Conservation (phyloP, 1,140 invertebrate species). For the Lepidurus apus region DNA sequence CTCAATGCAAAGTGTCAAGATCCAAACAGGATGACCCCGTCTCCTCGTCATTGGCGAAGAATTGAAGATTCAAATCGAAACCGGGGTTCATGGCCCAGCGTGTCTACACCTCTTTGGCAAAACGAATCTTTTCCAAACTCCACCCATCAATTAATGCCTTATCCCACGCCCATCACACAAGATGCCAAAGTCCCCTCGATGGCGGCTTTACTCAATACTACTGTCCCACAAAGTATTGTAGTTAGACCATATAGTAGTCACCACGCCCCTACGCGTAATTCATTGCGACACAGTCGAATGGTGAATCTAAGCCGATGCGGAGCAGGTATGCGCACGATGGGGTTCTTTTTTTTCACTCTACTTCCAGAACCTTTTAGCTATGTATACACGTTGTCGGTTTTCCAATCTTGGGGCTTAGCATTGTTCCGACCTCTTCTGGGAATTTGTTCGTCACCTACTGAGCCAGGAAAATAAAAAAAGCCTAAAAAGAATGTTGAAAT, state of each 20-base stretch:
- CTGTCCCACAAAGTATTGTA: constrained; percentile 62
- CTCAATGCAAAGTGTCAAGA: background rate
- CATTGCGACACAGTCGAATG: constrained; percentile 63
- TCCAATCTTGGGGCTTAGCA: background rate
- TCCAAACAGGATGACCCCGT: background rate
- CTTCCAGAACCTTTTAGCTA: background rate
- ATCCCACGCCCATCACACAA: constrained; percentile 12
- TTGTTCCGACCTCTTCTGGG: background rate
- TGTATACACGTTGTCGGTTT: background rate
- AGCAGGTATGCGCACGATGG: constrained; percentile 45
- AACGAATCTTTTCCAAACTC: constrained; percentile 5
- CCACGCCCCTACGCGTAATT: constrained; percentile 64
- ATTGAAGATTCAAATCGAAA: background rate
- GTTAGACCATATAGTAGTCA: constrained; percentile 46
- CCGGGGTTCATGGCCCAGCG: background rate
- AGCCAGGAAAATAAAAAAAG: background rate
- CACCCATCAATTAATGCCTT: constrained; percentile 18
- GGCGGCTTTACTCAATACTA: constrained; percentile 55
- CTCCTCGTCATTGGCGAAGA: background rate
- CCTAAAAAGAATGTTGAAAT: background rate
- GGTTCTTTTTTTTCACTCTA: background rate
- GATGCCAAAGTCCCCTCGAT: constrained; percentile 66
- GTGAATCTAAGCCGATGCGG: constrained; percentile 56
- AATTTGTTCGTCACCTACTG: background rate
- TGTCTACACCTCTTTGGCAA: background rate